Base-by-base conservation (phyloP, 2,888 invertebrate species). In the Biston betularia region DNA sequence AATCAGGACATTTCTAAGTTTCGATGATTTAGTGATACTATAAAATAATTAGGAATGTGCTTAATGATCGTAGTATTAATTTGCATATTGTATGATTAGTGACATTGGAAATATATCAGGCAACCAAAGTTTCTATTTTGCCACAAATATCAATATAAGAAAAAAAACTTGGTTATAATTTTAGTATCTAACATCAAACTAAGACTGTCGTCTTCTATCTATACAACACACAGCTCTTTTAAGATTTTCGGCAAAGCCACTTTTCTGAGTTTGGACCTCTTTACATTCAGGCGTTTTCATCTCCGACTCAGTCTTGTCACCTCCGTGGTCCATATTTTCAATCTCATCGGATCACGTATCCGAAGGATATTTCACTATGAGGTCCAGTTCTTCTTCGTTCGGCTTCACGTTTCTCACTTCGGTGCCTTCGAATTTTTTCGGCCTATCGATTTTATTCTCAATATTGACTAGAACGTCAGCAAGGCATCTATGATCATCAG, bases 341-440 rank as follows among this genome's bases (percentile, higher is more conserved):
- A 77, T 59, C 72, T 89, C 92, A 67, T 92, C 93, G 94, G 94
- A 94, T 94, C 94, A 94, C 90, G 94, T 94, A 82, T 93, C 93
- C 79, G 93, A 83, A 63, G 89, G 92, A 59, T 93, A 94, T 73
- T 90, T 94, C 52, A 91, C 92, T 64, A 94, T 93, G 73, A 94
- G 83, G 80, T 94, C 90, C 76, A 94, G 79, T 77, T 94, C 94
- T 68, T 93, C 94, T 48, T 93, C 90, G 48, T 82, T 85, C 0
- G 87, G 89, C 69, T 88, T 90, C 12, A 84, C 85, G 56, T 78
- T 79, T 50, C 90, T 84, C 9, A 89, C 85, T 79, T 92, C 90
- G 4, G 88, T 89, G 0, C 83, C 88, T 75, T 90, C 91, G 12
- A 86, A 86, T 69, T 87, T 89, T 72, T 89, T 92, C n/a, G 90